phyloP scores from a whole-genome alignment of 1,140 invertebrate genomes.

The Cyclargus thomasi region DNA sequence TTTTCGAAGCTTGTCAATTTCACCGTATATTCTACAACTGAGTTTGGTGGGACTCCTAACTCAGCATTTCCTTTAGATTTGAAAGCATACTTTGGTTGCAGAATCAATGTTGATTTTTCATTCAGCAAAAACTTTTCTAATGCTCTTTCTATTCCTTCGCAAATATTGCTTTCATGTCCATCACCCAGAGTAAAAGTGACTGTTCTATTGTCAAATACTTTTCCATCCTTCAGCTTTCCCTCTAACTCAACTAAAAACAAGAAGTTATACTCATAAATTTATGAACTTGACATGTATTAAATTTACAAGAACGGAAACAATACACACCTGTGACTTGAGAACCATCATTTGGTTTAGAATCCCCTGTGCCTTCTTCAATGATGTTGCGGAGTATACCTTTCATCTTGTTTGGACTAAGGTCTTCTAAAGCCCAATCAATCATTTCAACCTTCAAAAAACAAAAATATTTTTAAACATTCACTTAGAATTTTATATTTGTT shows the following conservation, averaged over 20 bases:
- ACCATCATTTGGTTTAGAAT: constrained; percentile 85
- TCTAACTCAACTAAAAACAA: constrained; percentile 82
- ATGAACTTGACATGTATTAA: too few relatives aligned
- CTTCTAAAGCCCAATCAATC: constrained; percentile 89
- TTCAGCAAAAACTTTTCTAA: constrained; percentile 88
- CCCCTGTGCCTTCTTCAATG: constrained; percentile 82
- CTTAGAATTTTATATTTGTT: too few relatives aligned
- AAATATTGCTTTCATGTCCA: constrained; percentile 83
- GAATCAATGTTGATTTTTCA: constrained; percentile 85
- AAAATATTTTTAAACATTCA: too few relatives aligned
- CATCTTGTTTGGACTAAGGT: constrained; percentile 89
- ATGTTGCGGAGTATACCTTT: constrained; percentile 86
- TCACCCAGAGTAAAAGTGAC: constrained; percentile 92
- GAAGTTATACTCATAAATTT: neutral
- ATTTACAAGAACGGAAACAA: neutral
- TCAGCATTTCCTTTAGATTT: constrained; percentile 81
- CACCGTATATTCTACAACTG: constrained; percentile 88
- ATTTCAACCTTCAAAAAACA: constrained; percentile 82
- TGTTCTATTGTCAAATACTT: constrained; percentile 76
- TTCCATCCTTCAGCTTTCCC: constrained; percentile 77
- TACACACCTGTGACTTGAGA: constrained; percentile 82
- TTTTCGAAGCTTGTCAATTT: constrained; percentile 90
- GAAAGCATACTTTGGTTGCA: constrained; percentile 90
- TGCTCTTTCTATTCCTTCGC: constrained; percentile 90
- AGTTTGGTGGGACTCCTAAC: constrained; percentile 86